Conservation (phyloP, 2,888 invertebrate genomes). For the Lepidocyrtinus sp. region DNA sequence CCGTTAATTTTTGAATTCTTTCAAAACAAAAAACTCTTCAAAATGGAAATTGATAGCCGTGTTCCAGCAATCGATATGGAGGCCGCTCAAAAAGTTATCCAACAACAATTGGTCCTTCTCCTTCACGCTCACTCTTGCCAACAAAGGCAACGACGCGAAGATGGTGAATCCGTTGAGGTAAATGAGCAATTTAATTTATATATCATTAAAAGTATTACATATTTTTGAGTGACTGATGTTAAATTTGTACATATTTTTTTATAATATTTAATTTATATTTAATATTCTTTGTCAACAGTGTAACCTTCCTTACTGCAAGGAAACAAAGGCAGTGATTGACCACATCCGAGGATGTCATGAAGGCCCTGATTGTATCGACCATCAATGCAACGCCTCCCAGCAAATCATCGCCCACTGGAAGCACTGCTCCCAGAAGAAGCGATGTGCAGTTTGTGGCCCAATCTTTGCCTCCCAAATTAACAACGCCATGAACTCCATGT, state of each 20-base stretch:
- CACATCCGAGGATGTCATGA: slow-evolving; percentile 37
- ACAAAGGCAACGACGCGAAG: slow-evolving; percentile 14
- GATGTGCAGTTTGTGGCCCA: slow-evolving; percentile 44
- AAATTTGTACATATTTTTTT: slow-evolving; percentile 16
- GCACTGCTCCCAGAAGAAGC: slow-evolving; percentile 51
- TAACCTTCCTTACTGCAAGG: slow-evolving; percentile 45
- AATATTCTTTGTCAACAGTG: slow-evolving; percentile 42
- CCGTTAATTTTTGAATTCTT: background rate
- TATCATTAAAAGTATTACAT: background rate
- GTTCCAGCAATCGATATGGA: slow-evolving; percentile 40
- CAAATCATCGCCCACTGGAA: slow-evolving; percentile 51
- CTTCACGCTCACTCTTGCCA: slow-evolving; percentile 53
- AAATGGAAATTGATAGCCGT: slow-evolving; percentile 44
- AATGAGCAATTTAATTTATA: too few species aligned
- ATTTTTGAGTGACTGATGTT: background rate
- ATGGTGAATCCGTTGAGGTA: slow-evolving; percentile 27
- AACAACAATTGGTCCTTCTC: slow-evolving; percentile 45
- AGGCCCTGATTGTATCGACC: slow-evolving; percentile 21
- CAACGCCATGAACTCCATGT: slow-evolving; percentile 37
- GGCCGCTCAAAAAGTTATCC: slow-evolving; percentile 48
- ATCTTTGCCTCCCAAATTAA: slow-evolving; percentile 46
- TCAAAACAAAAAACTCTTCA: background rate
- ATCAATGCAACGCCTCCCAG: slow-evolving; percentile 34
- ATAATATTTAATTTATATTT: background rate
- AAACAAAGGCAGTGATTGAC: slow-evolving; percentile 33